Evolutionary conservation across 2,888 invertebrate genomes (phyloP).

Genomic region (Stenoptilia bipunctidactyla): DNA sequence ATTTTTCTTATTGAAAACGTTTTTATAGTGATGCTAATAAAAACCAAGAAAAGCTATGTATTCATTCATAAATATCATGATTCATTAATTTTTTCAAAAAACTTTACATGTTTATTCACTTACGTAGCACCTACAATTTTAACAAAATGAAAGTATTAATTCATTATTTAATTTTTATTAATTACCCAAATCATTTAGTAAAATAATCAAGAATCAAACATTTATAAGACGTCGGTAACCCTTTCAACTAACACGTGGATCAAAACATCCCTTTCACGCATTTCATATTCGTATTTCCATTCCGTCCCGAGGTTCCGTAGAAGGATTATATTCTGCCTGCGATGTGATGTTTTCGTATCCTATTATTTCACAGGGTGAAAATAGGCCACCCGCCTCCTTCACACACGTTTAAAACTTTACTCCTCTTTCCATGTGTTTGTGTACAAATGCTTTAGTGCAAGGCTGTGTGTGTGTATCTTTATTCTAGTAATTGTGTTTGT

Average conservation of each 20-base stretch:
- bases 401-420: constrained; percentile 34
- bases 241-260: constrained; percentile 45
- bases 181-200: neutral
- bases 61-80: too few species aligned
- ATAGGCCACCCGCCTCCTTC: constrained; percentile 62
- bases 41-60: too few species aligned
- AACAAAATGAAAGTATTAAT: too few species aligned
- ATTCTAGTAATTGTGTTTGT: too few species aligned
- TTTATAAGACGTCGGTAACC: constrained; percentile 40
- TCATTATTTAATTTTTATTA: neutral
- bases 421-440: constrained; percentile 33
- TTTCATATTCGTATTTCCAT: constrained; percentile 68
- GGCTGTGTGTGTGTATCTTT: constrained; percentile 32
- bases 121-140: too few species aligned
- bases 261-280: constrained; percentile 55
- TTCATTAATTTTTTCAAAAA: too few species aligned
- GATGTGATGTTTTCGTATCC: constrained; percentile 70
- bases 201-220: constrained; percentile 2
- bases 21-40: too few species aligned
- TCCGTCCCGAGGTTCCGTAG: constrained; percentile 63
- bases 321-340: constrained; percentile 69
- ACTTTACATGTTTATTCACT: too few species aligned
- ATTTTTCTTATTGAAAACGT: too few species aligned
- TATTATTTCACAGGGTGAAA: constrained; percentile 71
- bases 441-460: constrained; percentile 21